A percentile compares a stretch with the other conserved stretches of the same genome.
phyloP scores from a whole-genome alignment of 2,113 vertebrate species.

The Nothoprocta pentlandii region DNA sequence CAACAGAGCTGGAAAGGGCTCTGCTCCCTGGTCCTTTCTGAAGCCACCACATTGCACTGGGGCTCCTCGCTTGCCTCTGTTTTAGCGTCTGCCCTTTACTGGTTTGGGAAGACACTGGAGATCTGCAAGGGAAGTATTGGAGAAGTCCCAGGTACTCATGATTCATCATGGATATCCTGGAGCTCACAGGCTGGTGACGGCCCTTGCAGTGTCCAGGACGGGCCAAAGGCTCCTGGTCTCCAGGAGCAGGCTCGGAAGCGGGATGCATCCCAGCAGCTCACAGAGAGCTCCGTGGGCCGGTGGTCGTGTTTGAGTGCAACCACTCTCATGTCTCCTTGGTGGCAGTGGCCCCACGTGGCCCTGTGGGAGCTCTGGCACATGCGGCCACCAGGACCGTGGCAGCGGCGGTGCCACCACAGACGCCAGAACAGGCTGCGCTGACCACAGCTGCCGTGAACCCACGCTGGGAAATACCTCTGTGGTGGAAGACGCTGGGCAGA shows the following conservation, averaged over 20 bases:
- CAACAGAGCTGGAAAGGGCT: background rate
- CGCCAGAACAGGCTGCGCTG: slow-evolving; percentile 7
- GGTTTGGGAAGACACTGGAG: background rate
- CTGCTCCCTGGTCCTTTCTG: fast-evolving
- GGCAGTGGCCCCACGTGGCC: background rate
- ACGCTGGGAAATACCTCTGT: background rate
- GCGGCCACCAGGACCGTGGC: background rate
- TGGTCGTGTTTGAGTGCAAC: background rate
- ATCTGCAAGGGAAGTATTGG: background rate
- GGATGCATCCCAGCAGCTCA: fast-evolving
- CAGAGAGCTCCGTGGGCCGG: background rate
- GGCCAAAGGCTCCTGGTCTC: background rate
- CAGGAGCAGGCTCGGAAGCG: background rate
- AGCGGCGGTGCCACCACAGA: slow-evolving; percentile 17
- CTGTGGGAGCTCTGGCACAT: background rate
- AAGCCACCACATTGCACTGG: fast-evolving
- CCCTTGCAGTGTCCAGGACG: background rate
- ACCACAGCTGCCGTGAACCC: background rate
- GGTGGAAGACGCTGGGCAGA: slow-evolving; percentile 35
- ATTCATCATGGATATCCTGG: fast-evolving
- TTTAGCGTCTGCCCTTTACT: background rate
- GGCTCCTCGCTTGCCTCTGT: background rate
- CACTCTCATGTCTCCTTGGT: background rate
- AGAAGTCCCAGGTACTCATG: background rate
- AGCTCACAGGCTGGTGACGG: background rate